These are phyloP conservation scores for Emberiza fucata DNA, from an alignment of 2,113 vertebrate genomes.

Conservation along the genomic window DNA sequence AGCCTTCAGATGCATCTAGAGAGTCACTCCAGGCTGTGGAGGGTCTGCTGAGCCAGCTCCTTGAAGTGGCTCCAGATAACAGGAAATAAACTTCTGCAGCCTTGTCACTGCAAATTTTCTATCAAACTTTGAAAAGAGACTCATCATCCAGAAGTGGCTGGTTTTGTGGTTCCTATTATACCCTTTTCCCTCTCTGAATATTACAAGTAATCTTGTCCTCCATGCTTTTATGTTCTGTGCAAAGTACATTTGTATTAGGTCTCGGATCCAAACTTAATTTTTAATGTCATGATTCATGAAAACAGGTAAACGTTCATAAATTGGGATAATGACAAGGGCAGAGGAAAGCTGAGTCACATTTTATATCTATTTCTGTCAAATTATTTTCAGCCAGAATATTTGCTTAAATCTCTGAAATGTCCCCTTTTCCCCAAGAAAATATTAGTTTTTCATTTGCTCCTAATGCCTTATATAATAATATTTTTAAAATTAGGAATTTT, in stretches of 20 bases:
- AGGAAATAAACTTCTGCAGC: not conserved
- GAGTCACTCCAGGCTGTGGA: not conserved
- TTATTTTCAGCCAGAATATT: not conserved
- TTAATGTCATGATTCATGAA: not conserved
- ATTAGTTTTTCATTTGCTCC: not conserved
- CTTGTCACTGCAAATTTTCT: not conserved
- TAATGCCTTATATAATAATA: not conserved
- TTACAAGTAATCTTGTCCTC: not conserved
- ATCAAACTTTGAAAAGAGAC: not conserved
- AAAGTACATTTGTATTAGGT: not conserved
- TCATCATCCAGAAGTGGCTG: not conserved
- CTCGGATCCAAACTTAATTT: not conserved
- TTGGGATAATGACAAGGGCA: not conserved
- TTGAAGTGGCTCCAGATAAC: not conserved
- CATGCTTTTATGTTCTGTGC: not conserved
- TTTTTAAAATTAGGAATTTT: not conserved
- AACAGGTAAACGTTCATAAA: not conserved
- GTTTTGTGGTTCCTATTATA: not conserved
- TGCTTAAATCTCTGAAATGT: not conserved
- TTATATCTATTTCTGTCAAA: not conserved
- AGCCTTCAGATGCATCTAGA: not conserved
- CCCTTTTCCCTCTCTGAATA: not conserved
- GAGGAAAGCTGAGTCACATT: not conserved
- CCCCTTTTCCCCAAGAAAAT: not conserved
- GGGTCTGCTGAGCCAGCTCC: not conserved